phyloP scores from a whole-genome alignment of 2,888 invertebrate species.

The Luperina testacea region DNA sequence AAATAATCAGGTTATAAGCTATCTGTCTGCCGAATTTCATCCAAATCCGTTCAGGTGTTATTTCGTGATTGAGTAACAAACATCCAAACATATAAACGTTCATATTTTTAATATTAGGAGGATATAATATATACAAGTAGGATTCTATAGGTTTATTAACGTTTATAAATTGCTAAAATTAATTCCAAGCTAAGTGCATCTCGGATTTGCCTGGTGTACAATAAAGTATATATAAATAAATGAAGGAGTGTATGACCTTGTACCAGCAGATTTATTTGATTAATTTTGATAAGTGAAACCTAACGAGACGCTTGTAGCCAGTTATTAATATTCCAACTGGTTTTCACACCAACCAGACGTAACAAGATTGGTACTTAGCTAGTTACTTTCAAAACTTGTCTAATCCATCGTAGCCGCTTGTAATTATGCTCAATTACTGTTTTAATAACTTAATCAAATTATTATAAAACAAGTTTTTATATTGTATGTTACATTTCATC shows the following conservation, averaged over 20 bases:
- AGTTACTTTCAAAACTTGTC: slow-evolving; percentile 38
- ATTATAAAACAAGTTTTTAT: neutral
- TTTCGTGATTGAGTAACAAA: too few relatives aligned
- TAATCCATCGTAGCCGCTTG: slow-evolving; percentile 37
- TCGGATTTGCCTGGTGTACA: too few relatives aligned
- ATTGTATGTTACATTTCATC: neutral
- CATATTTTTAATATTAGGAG: too few relatives aligned
- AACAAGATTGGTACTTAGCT: slow-evolving; percentile 17
- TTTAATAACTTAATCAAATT: slow-evolving; percentile 34
- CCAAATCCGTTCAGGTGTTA: too few relatives aligned
- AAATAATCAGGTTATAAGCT: too few relatives aligned
- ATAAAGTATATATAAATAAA: neutral
- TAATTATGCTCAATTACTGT: slow-evolving; percentile 43
- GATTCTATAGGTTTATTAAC: too few relatives aligned
- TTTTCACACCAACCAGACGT: slow-evolving; percentile 29
- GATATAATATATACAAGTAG: too few relatives aligned
- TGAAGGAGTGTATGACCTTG: slow-evolving; percentile 29
- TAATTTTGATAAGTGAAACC: slow-evolving; percentile 67
- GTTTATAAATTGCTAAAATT: neutral
- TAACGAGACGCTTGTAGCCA: slow-evolving; percentile 60
- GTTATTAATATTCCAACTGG: slow-evolving; percentile 53
- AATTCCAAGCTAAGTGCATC: neutral
- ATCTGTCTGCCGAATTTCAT: too few relatives aligned
- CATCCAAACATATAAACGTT: too few relatives aligned
- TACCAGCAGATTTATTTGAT: slow-evolving; percentile 51